A percentile compares a stretch with the other conserved stretches of the same genome.
Evolutionary conservation across 2,113 vertebrate species (phyloP).

Genomic region (Benitochromis conjunctus): DNA sequence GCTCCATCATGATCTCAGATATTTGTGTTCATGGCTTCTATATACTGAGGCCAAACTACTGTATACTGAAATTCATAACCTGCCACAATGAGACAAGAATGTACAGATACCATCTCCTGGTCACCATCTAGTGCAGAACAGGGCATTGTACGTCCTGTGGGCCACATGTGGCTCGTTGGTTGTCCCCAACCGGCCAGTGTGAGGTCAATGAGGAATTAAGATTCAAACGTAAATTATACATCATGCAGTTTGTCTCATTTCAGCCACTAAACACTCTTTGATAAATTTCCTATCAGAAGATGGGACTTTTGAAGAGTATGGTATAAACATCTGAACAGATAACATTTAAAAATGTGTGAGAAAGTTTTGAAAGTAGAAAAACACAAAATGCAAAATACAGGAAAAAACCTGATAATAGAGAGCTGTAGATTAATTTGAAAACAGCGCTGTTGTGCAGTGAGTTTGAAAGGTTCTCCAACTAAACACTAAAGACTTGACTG

Average conservation of each 20-base stretch:
- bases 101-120: neutral
- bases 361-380: accelerated
- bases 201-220: accelerated
- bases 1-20: too few relatives aligned
- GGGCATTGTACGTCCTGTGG: neutral
- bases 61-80: too few relatives aligned
- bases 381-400: neutral
- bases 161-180: accelerated
- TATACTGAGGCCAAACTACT: too few relatives aligned
- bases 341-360: accelerated
- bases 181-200: accelerated
- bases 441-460: neutral
- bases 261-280: too few relatives aligned
- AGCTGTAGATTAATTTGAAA: neutral
- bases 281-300: accelerated
- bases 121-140: too few relatives aligned
- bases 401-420: accelerated
- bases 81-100: too few relatives aligned
- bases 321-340: accelerated
- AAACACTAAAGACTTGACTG: neutral
- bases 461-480: neutral
- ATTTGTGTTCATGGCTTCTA: too few relatives aligned
- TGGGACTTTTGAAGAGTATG: accelerated
- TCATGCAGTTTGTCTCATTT: neutral
- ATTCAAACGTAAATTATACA: accelerated